phyloP scores from a whole-genome alignment of 1,140 invertebrate genomes.

The Catajapyx aquilonaris region DNA sequence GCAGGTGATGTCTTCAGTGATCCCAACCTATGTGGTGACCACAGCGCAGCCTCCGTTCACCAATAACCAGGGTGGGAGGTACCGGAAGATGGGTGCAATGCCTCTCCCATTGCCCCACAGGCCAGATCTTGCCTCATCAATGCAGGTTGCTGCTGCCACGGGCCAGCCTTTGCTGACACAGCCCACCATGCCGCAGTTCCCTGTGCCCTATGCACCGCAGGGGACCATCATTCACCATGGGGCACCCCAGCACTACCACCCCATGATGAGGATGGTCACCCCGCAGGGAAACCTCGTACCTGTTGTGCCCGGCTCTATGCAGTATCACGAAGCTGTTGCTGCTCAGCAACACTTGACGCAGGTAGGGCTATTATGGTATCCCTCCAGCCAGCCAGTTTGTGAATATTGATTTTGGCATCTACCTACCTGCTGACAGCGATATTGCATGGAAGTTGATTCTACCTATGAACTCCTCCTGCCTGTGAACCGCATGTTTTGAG shows the following conservation, averaged over 20 bases:
- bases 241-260: slow-evolving; percentile 11
- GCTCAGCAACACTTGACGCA: no score
- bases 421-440: no score
- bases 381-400: no score
- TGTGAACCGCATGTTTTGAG: no score
- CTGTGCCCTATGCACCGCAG: slow-evolving; percentile 15
- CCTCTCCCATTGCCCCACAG: slow-evolving; percentile 33
- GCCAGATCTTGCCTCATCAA: slow-evolving; percentile 39
- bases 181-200: slow-evolving; percentile 25
- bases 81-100: slow-evolving; percentile 26
- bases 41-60: slow-evolving; percentile 11
- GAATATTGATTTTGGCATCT: no score
- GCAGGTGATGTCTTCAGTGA: slow-evolving; percentile 25
- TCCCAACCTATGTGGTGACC: slow-evolving; percentile 21
- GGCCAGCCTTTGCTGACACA: slow-evolving; percentile 62
- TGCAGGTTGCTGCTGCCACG: slow-evolving; percentile 51
- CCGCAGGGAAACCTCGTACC: background rate
- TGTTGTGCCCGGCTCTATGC: background rate
- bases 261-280: background rate
- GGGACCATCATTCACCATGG: slow-evolving; percentile 19
- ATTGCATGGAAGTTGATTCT: no score
- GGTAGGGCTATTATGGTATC: no score
- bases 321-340: no score
- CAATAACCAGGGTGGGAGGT: slow-evolving; percentile 12
- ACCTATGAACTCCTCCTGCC: no score